phyloP scores from a whole-genome alignment of 2,797 vertebrate species.

The Spinibarbus caldwelli region DNA sequence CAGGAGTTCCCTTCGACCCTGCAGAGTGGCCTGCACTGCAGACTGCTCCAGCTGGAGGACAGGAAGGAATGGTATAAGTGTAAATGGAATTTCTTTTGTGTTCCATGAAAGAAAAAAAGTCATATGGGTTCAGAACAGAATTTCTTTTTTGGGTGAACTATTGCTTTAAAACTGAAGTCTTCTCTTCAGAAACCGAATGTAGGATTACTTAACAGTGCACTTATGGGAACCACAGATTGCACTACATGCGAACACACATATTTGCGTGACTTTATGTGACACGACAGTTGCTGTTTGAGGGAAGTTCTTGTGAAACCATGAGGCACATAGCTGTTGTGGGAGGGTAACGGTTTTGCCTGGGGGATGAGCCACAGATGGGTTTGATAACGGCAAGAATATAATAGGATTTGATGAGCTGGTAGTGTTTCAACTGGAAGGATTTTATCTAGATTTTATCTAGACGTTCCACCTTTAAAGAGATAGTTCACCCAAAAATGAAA shows the following conservation, averaged over 20 bases:
- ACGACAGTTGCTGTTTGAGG: not conserved
- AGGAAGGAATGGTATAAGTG: not conserved
- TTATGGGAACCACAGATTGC: not conserved
- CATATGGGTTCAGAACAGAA: not conserved
- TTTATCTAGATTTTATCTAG: constrained; percentile 9
- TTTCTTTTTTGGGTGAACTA: not conserved
- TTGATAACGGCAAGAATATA: constrained; percentile 6
- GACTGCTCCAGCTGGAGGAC: constrained; percentile 70
- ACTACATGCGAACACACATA: not conserved
- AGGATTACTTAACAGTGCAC: not conserved
- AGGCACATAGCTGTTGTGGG: constrained; percentile 5
- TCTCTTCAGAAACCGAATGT: not conserved
- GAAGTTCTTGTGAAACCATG: constrained; percentile 19
- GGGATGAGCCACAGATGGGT: constrained; percentile 31
- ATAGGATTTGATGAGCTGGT: constrained; percentile 24
- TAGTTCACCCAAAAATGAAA: not conserved
- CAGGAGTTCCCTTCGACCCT: constrained; percentile 83
- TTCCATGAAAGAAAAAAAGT: not conserved
- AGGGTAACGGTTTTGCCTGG: constrained; percentile 3
- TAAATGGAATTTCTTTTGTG: not conserved
- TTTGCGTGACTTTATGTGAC: not conserved
- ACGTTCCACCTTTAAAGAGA: not conserved
- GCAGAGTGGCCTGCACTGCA: constrained; percentile 78
- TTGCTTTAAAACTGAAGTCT: not conserved
- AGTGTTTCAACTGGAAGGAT: not conserved